Conservation (phyloP, 2,113 vertebrate species). For the Carassius gibelio region DNA sequence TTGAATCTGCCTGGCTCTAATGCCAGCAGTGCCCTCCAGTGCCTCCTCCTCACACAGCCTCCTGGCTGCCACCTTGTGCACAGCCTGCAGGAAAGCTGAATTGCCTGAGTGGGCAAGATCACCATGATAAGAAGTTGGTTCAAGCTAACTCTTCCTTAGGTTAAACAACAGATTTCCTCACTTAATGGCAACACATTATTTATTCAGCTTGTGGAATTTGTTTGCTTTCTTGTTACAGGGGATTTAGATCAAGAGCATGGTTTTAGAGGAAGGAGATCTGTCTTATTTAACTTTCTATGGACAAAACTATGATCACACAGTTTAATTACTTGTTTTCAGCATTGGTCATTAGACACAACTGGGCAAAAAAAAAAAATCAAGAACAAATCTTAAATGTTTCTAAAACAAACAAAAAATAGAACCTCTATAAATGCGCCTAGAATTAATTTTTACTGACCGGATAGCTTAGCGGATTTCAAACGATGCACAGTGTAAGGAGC, state of each 20-base stretch:
- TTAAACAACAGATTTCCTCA: constrained; percentile 34
- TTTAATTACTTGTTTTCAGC: neutral
- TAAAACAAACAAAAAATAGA: no score
- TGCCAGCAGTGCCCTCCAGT: constrained; percentile 41
- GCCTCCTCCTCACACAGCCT: constrained; percentile 24
- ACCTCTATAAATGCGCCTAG: no score
- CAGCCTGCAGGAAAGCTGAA: neutral
- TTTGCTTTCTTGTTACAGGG: constrained; percentile 37
- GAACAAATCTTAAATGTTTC: no score
- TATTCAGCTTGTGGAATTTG: constrained; percentile 45
- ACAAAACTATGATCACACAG: neutral
- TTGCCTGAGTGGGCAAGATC: neutral
- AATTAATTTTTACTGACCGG: no score
- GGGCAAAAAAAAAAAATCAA: no score
- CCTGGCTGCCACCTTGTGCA: neutral
- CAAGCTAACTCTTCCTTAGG: constrained; percentile 15
- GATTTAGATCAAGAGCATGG: neutral
- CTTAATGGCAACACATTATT: constrained; percentile 19
- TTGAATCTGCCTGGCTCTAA: constrained; percentile 31
- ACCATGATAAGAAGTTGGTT: constrained; percentile 1
- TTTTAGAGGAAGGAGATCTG: constrained; percentile 3
- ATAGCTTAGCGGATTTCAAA: no score
- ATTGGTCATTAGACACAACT: no score
- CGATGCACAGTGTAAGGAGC: no score
- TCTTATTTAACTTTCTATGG: neutral